Base-by-base conservation (phyloP, 2,797 vertebrate genomes). In the Arnoldichthys spilopterus region DNA sequence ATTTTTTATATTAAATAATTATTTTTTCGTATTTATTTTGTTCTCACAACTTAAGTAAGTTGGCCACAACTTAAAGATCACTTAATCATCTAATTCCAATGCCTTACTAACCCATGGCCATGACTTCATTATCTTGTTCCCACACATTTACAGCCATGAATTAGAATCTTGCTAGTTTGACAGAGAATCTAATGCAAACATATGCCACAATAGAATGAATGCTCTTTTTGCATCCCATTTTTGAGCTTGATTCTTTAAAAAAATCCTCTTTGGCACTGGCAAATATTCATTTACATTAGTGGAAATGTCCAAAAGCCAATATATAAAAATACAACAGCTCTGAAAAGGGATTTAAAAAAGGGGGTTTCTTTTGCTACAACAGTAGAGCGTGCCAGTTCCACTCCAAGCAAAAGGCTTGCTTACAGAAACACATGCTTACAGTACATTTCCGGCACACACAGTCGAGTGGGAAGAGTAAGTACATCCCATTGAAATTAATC, bases 281-380 rank as follows among this genome's bases (percentile, higher is more conserved):
- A 82, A 78, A 30, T 79, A 80, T 32, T 87, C 86, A 84, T 61
- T 70, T 77, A 69, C 58, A 74, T 26, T 53, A 13, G 54, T 61
- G 20, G 34, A 88, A 89, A 16, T 84, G 81, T 88, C 82, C 76
- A 92, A 89, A 87, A 77, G 40, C 77, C 74, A 66, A 80, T 78
- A 73, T 67, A 84, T 76, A 84, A 84, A 85, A 88, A 67, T 71
- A 81, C 49, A 91, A 73, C 70, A 63, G 66, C 47, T 71, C 75
- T 72, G 78, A 74, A 85, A 81, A 45, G 28, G 71, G 72, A 63
- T n/a, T n/a, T n/a, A n/a, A 79, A 74, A 85, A 81, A 45, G 30
- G 71, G 70, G 59, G 77, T 71, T 82, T 73, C 76, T 83, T 79
- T 34, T 74, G 67, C 43, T 59, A 83, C 69, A 72, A 64, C 47